Base-by-base conservation (phyloP, 2,113 vertebrate genomes). In the Cynopterus brachyotis region DNA sequence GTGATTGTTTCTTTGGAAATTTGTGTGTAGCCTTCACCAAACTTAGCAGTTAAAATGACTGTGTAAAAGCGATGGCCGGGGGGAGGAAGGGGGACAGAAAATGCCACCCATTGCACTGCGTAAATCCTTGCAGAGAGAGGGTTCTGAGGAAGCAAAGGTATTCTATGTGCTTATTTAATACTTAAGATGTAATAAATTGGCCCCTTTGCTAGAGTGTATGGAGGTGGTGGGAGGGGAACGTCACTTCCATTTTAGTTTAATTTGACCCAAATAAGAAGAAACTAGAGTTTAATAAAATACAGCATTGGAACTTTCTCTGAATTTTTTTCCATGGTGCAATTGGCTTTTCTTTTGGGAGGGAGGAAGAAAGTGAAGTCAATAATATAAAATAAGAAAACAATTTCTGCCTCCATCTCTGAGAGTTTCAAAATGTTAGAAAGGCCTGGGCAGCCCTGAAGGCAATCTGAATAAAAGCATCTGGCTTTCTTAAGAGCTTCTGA, bases 41-140 rank as follows among this genome's bases (percentile, higher is more conserved):
- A 96, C 32, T 89, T 32, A 73, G 28, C n/a, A 72, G 53, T 86
- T 88, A 37, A 89, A 72, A 90, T 55, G 67, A 42, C 57, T 55
- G 60, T 72, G 60, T 69, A 42, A 91, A 79, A 73, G 78, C 75
- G 40, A 82, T 78, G 89, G 20, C 89, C 60, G 45, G 59, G 90
- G 75, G 85, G 70, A 93, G n/a, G n/a, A n/a, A n/a, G n/a, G n/a
- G n/a, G n/a, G n/a, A 92, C 79, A 86, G 80, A 87, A 93, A 91
- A 89, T 35, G 32, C 62, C 83, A 81, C 55, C 76, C 75, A 67
- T 12, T 11, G 60, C 66, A 79, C 89, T 40, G 22, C 67, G n/a
- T 72, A 55, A 95, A 37, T 90, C 57, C 28, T 91, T 72, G 35
- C 62, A 96, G 60, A 88, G 79, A 92, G 60, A 73, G n/a, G 42